Base-by-base conservation (phyloP, 2,797 vertebrate genomes). In the Calcarius lapponicus region DNA sequence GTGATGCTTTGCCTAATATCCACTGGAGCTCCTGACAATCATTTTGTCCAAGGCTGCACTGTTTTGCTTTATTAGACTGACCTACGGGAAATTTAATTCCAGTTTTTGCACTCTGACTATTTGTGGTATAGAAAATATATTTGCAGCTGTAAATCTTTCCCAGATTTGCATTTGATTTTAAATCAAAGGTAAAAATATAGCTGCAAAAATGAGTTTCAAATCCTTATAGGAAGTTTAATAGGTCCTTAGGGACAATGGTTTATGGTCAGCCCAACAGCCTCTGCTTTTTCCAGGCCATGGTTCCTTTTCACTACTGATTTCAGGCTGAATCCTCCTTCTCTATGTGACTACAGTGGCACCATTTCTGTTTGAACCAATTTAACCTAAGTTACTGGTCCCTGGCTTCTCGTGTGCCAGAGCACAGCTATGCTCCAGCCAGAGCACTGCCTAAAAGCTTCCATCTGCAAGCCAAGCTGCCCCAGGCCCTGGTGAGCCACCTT, bases 171-270 rank as follows among this genome's bases (percentile, higher is more conserved):
- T 74, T 58, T 80, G 42, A 65, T 90, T 86, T 92, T 40, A 72
- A 91, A 74, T 75, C 70, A 72, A 81, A 32, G 40, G 43, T 26
- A 36, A 48, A 62, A 86, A 70, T 22, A 25, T 61, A 69, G 42
- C 50, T 54, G 69, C 65, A 83, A 92, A 93, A 92, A 43, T 19
- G 90, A 58, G n/a, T 88, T 95, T 79, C 40, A 81, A 28, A 90
- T 76, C 43, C 36, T 42, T 56, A 38, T 1, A 70, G 47, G 70
- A 92, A 56, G 21, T 84, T 76, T 70, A 62, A 18, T 40, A 58
- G n/a, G 29, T 72, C 71, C 62, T 75, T 54, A n/a, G 53, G 67
- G 64, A 64, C 50, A 78, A 64, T 14, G 34, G 26, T 11, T 71
- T 83, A 65, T 3, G 38, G 43, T 54, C 54, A 88, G 50, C 32